Conservation (phyloP, 2,888 invertebrate species). For the Eulithis prunata region DNA sequence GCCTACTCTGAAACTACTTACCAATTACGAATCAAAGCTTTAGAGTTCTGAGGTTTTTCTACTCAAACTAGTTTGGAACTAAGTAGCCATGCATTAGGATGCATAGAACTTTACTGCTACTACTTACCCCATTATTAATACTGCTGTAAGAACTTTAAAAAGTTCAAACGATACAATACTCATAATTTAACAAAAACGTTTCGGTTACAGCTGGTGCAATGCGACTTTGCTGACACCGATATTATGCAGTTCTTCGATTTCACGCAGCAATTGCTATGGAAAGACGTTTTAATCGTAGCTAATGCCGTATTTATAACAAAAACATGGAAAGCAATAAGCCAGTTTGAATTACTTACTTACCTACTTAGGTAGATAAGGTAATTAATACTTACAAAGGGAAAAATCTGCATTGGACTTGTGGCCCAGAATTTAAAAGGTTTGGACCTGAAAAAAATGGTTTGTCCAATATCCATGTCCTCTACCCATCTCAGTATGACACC, state of each 20-base stretch:
- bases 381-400: no score
- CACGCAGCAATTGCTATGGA: constrained; percentile 28
- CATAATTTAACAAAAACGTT: constrained; percentile 27
- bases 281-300: not conserved
- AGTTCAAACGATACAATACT: constrained; percentile 18
- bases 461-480: no score
- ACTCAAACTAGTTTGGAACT: constrained; percentile 20
- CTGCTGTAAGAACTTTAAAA: constrained; percentile 30
- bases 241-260: constrained; percentile 38
- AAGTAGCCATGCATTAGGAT: not conserved
- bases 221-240: constrained; percentile 35
- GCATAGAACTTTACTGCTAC: constrained; percentile 18
- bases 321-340: not conserved
- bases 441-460: no score
- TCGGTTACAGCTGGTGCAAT: constrained; percentile 33
- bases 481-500: no score
- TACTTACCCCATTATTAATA: constrained; percentile 27
- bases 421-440: no score
- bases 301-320: not conserved
- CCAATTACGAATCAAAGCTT: constrained; percentile 25
- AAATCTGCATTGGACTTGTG: no score
- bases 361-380: no score
- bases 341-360: no score
- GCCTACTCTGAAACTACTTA: constrained; percentile 35
- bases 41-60: constrained; percentile 8